phyloP scores from a whole-genome alignment of 1,140 invertebrate species.

The Euura saliciscinereae region DNA sequence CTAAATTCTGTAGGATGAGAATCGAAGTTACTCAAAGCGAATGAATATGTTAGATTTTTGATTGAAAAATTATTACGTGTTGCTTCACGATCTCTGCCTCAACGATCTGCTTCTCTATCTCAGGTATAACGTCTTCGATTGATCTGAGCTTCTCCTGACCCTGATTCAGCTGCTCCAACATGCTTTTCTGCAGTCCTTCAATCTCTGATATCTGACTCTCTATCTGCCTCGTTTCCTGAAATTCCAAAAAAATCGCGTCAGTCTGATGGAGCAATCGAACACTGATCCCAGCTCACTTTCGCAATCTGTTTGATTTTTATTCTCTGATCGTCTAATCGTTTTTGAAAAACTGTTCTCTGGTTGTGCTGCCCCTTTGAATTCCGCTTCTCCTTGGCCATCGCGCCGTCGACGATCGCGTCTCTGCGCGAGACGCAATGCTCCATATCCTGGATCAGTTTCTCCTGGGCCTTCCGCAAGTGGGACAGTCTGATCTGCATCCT shows the following conservation, averaged over 20 bases:
- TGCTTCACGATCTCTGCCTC: constrained; percentile 57
- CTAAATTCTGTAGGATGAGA: constrained; percentile 61
- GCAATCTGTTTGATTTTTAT: constrained; percentile 63
- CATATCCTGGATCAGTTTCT: constrained; percentile 77
- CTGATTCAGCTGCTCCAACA: constrained; percentile 40
- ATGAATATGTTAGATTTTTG: constrained; percentile 12
- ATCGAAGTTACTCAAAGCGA: constrained; percentile 7
- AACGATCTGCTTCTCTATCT: constrained; percentile 57
- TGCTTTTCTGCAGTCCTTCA: constrained; percentile 33
- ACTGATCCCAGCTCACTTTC: constrained; percentile 49
- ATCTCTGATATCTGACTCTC: constrained; percentile 39
- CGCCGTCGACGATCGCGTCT: constrained; percentile 68
- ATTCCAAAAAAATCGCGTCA: background rate
- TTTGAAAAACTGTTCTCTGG: constrained; percentile 46
- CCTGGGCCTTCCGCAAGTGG: constrained; percentile 74
- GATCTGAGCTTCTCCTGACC: constrained; percentile 36
- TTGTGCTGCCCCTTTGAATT: constrained; percentile 52
- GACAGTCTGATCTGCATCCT: constrained; percentile 73
- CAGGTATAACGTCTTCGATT: constrained; percentile 42
- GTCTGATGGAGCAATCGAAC: constrained; percentile 24
- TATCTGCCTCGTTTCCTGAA: constrained; percentile 45
- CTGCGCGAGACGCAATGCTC: constrained; percentile 75
- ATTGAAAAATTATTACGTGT: constrained; percentile 36
- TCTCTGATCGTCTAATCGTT: constrained; percentile 62
- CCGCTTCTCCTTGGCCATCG: constrained; percentile 63